phyloP scores from a whole-genome alignment of 2,113 vertebrate genomes.

The Lates calcarifer region DNA sequence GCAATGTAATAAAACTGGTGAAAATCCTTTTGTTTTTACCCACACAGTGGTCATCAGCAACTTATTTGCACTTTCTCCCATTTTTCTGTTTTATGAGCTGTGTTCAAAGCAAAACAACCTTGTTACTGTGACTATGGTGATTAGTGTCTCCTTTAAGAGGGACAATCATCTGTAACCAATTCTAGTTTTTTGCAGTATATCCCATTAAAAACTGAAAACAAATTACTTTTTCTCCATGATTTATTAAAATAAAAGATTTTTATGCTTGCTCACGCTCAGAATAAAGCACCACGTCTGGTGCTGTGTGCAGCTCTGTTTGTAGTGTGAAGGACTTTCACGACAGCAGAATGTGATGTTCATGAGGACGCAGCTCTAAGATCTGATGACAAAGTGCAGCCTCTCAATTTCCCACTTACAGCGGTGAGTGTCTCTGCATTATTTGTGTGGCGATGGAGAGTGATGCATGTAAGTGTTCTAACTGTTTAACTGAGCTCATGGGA shows the following conservation, averaged over 20 bases:
- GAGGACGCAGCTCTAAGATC: conserved; percentile 26
- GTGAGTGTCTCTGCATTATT: conserved; percentile 59
- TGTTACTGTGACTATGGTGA: neutral
- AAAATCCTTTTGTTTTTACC: neutral
- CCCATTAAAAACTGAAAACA: neutral
- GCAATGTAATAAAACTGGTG: neutral
- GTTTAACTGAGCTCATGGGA: conserved; percentile 43
- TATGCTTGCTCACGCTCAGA: neutral
- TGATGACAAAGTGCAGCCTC: conserved; percentile 53
- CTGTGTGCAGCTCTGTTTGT: neutral
- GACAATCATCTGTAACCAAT: neutral
- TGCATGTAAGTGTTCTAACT: conserved; percentile 48
- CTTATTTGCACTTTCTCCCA: neutral
- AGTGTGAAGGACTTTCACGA: conserved; percentile 5
- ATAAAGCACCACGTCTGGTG: neutral
- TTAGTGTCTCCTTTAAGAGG: neutral
- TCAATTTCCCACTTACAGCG: conserved; percentile 41
- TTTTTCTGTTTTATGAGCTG: neutral
- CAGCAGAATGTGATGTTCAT: conserved; percentile 20
- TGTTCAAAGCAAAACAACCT: neutral
- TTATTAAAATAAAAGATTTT: neutral
- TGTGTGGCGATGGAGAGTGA: conserved; percentile 41
- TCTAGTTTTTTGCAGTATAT: neutral
- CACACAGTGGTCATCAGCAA: neutral
- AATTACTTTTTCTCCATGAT: neutral